Percentiles rank a stretch among this genome's conserved stretches.
Conservation (phyloP, 1,140 invertebrate genomes). For the Lerema accius region DNA sequence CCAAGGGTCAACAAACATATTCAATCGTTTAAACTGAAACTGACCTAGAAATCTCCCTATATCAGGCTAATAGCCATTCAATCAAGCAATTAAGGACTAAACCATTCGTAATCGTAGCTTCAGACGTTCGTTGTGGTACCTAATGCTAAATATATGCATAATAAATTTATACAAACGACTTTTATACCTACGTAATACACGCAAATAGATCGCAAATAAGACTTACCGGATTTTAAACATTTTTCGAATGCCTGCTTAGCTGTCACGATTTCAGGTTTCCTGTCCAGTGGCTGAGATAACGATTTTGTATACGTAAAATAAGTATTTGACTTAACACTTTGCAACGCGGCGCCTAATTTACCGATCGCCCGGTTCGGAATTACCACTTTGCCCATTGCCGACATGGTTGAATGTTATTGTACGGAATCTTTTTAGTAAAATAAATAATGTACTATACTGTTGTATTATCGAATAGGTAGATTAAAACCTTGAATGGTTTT, state of each 20-base stretch:
- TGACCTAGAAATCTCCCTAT: not conserved
- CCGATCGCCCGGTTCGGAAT: constrained; percentile 60
- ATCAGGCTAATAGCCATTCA: not conserved
- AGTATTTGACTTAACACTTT: constrained; percentile 59
- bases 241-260: constrained; percentile 80
- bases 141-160: not conserved
- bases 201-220: constrained; percentile 23
- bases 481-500: too few relatives aligned
- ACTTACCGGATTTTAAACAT: constrained; percentile 83
- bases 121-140: constrained; percentile 1
- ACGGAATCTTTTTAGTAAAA: too few relatives aligned
- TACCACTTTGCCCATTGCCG: constrained; percentile 66
- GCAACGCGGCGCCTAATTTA: constrained; percentile 59
- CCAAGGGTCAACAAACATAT: not conserved
- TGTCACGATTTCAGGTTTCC: constrained; percentile 78
- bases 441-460: too few relatives aligned
- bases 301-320: constrained; percentile 83
- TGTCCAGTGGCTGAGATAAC: constrained; percentile 81
- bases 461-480: too few relatives aligned
- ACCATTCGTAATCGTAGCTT: not conserved
- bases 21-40: not conserved
- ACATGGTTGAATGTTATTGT: constrained; percentile 49
- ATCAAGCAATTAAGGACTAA: not conserved
- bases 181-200: constrained; percentile 11
- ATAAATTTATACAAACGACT: not conserved